phyloP scores from a whole-genome alignment of 2,113 vertebrate genomes.

The Nycticryphes semicollaris region DNA sequence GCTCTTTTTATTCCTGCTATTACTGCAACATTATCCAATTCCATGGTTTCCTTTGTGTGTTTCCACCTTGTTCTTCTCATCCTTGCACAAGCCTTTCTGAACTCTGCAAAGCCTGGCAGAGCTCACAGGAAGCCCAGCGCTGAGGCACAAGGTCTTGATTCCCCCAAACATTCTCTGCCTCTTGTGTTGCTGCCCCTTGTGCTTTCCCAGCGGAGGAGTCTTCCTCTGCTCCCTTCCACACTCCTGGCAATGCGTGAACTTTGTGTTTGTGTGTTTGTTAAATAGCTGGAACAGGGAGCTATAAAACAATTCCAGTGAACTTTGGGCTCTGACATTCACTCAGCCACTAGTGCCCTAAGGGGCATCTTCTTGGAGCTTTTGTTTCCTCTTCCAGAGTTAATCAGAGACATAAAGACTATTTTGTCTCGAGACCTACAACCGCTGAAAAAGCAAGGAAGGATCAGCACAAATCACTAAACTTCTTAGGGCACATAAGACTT shows the following conservation, averaged over 20 bases:
- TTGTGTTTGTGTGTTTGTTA: background rate
- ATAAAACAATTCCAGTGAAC: background rate
- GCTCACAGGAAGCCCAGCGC: background rate
- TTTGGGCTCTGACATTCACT: background rate
- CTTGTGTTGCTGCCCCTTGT: background rate
- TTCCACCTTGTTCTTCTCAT: background rate
- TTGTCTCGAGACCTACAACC: constrained; percentile 1
- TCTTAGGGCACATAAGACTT: background rate
- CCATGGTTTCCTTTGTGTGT: background rate
- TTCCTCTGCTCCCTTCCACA: background rate
- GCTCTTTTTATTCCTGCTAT: background rate
- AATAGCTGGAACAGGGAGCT: background rate
- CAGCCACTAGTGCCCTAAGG: background rate
- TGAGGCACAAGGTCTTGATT: background rate
- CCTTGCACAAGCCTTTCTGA: background rate
- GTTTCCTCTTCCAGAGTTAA: constrained; percentile 32
- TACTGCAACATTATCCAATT: background rate
- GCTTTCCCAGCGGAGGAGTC: background rate
- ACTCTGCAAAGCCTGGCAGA: background rate
- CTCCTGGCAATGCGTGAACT: background rate
- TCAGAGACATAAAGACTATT: constrained; percentile 19
- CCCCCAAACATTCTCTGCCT: background rate
- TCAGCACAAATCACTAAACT: constrained; percentile 38
- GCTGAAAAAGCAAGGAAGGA: background rate
- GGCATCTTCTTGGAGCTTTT: constrained; percentile 1